Percentiles rank a stretch among this genome's conserved stretches.
These are phyloP conservation scores for Gymnoscopelus braueri DNA, from an alignment of 2,797 vertebrate species.

Conservation along the genomic window DNA sequence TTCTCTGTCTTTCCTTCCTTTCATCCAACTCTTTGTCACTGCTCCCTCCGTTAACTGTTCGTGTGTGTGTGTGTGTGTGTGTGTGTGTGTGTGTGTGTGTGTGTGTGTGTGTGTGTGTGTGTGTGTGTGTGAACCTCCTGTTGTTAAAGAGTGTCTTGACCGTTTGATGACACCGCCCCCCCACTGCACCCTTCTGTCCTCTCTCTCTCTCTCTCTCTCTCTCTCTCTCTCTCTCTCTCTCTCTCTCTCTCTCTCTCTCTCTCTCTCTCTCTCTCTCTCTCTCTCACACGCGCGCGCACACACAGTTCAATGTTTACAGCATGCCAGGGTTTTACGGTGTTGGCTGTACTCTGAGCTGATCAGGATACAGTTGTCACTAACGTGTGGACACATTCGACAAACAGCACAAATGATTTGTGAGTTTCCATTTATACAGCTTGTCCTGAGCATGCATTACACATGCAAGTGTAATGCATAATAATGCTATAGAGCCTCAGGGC, in stretches of 20 bases:
- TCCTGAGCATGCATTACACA: too few relatives aligned
- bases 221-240: not conserved
- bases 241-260: conserved; percentile 51
- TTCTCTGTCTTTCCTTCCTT: too few relatives aligned
- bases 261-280: conserved; percentile 20
- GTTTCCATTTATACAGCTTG: too few relatives aligned
- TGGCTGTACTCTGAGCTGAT: too few relatives aligned
- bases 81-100: conserved; percentile 28
- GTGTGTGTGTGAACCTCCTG: conserved; percentile 60
- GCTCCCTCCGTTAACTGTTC: too few relatives aligned
- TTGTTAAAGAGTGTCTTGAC: conserved; percentile 75
- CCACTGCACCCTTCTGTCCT: conserved; percentile 71
- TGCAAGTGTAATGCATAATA: too few relatives aligned
- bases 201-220: conserved; percentile 20
- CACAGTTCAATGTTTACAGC: too few relatives aligned
- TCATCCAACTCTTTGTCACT: not conserved
- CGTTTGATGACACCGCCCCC: conserved; percentile 74
- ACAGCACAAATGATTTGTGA: too few relatives aligned
- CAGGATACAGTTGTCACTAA: too few relatives aligned
- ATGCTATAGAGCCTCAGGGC: too few relatives aligned
- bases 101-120: conserved; percentile 32
- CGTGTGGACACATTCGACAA: too few relatives aligned
- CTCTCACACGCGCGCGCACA: conserved; percentile 8
- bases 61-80: conserved; percentile 20
- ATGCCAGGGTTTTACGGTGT: too few relatives aligned